Conservation (phyloP, 2,888 invertebrate genomes). For the Orthosia cruda region DNA sequence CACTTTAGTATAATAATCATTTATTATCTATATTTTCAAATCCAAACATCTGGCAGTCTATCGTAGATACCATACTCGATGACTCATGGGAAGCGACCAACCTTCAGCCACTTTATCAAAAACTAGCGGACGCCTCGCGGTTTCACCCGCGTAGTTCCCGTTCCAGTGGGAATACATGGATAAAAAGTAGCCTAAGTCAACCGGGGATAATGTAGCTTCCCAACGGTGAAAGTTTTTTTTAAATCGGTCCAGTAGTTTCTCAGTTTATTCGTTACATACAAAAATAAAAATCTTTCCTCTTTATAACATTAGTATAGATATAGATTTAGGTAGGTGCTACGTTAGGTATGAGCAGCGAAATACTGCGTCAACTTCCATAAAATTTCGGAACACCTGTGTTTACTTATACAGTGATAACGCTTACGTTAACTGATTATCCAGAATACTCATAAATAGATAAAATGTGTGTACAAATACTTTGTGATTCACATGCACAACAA, state of each 20-base stretch:
- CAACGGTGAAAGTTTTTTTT: too few relatives aligned
- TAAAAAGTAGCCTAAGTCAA: too few relatives aligned
- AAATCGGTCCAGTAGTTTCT: too few relatives aligned
- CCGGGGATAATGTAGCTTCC: too few relatives aligned
- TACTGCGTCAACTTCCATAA: slow-evolving; percentile 11
- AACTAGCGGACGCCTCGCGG: too few relatives aligned
- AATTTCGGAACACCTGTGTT: slow-evolving; percentile 64
- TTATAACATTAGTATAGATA: too few relatives aligned
- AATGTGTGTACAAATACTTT: slow-evolving; percentile 15
- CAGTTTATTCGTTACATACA: too few relatives aligned
- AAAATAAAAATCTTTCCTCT: too few relatives aligned
- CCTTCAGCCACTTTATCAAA: slow-evolving; percentile 21
- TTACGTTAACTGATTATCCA: slow-evolving; percentile 31
- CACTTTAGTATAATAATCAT: background rate
- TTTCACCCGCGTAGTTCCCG: too few relatives aligned
- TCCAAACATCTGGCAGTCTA: background rate
- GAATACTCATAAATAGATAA: slow-evolving; percentile 23
- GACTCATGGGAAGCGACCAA: slow-evolving; percentile 20
- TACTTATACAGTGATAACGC: slow-evolving; percentile 54
- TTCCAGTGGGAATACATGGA: too few relatives aligned
- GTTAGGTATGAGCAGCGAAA: slow-evolving; percentile 3
- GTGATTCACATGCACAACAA: background rate
- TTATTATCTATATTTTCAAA: background rate
- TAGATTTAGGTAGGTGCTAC: background rate
- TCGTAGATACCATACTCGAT: background rate